These are phyloP conservation scores for Julus scandinavius DNA, from an alignment of 2,888 invertebrate species.

Conservation along the genomic window DNA sequence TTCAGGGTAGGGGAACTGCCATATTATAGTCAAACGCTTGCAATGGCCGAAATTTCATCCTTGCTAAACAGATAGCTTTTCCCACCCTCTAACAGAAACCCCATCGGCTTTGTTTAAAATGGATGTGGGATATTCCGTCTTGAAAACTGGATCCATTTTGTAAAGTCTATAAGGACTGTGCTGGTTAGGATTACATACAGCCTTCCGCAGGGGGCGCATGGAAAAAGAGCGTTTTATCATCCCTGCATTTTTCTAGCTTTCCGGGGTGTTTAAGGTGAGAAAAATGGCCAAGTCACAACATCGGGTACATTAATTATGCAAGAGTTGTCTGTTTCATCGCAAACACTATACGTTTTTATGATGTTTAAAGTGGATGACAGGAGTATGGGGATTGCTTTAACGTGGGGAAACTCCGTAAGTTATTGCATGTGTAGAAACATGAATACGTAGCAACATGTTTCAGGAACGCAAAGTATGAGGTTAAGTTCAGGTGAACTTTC, in stretches of 20 bases:
- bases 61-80: not conserved
- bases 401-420: not conserved
- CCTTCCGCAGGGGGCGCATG: not conserved
- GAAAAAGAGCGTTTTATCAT: conserved; percentile 11
- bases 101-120: not conserved
- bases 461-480: no score
- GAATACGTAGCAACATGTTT: not conserved
- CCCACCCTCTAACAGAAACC: not conserved
- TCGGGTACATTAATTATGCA: conserved; percentile 1
- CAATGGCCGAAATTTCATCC: conserved; percentile 27
- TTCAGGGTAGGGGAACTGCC: not conserved
- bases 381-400: not conserved
- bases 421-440: not conserved
- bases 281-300: conserved; percentile 28
- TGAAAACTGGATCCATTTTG: not conserved
- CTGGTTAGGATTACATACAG: no score
- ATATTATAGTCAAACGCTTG: not conserved
- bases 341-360: not conserved
- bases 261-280: conserved; percentile 4
- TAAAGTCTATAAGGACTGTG: not conserved
- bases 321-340: not conserved
- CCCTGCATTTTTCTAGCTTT: not conserved
- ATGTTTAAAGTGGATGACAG: conserved; percentile 19
- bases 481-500: no score
- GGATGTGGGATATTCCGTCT: conserved; percentile 2